A percentile compares a stretch with the other conserved stretches of the same genome.
phyloP scores from a whole-genome alignment of 2,888 invertebrate genomes.

The Portevinia maculata region DNA sequence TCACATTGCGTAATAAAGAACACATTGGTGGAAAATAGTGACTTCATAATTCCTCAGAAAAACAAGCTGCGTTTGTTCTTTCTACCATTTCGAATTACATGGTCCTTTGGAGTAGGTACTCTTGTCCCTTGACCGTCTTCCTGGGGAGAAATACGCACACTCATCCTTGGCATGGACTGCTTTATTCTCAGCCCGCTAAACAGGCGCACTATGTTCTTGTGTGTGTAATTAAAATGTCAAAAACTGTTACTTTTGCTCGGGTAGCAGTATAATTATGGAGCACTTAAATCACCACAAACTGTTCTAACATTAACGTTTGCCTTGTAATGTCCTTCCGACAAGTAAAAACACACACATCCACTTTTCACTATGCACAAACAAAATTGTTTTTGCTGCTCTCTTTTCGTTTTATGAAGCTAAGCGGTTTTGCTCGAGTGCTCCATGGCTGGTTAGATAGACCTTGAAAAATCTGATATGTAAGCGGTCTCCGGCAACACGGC shows the following conservation, averaged over 20 bases:
- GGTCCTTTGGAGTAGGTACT: constrained; percentile 7
- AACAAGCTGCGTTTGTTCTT: not conserved
- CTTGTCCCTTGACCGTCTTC: not conserved
- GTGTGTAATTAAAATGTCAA: constrained; percentile 56
- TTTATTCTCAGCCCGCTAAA: not conserved
- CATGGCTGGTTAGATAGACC: constrained; percentile 7
- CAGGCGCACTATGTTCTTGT: constrained; percentile 21
- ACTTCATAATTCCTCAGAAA: too few species aligned
- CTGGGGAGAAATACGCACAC: constrained; percentile 8
- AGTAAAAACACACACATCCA: not conserved
- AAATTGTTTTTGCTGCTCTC: not conserved
- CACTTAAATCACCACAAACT: constrained; percentile 27
- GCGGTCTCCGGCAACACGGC: not conserved
- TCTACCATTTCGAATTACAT: too few species aligned
- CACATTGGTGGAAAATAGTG: too few species aligned
- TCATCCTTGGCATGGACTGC: constrained; percentile 43
- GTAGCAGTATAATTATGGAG: constrained; percentile 41
- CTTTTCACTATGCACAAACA: not conserved
- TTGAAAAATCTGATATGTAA: constrained; percentile 10
- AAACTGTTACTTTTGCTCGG: constrained; percentile 24
- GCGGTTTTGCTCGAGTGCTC: constrained; percentile 19
- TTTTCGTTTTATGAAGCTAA: constrained; percentile 20
- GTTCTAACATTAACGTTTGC: constrained; percentile 11
- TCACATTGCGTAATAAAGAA: constrained; percentile 30
- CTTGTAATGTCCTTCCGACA: constrained; percentile 33